Conservation (phyloP, 2,113 vertebrate genomes). For the Pontoporia blainvillei region DNA sequence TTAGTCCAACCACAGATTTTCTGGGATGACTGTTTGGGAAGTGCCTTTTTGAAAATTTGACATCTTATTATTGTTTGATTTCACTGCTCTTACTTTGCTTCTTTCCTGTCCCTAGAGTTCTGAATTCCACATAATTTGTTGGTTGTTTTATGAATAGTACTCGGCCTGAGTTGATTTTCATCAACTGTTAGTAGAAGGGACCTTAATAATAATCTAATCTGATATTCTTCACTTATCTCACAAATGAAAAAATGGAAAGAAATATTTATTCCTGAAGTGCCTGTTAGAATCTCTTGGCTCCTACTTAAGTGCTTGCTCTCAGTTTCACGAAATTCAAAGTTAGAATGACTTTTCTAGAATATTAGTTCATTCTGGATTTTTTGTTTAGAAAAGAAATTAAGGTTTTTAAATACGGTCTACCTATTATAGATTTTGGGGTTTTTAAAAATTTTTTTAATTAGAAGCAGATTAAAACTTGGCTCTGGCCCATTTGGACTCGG, state of each 20-base stretch:
- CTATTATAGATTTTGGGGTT: background rate
- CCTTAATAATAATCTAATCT: conserved; percentile 6
- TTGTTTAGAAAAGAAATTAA: conserved; percentile 39
- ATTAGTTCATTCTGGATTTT: conserved; percentile 13
- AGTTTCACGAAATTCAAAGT: conserved; percentile 6
- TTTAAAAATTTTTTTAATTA: background rate
- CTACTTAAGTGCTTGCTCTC: background rate
- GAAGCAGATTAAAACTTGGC: conserved; percentile 21
- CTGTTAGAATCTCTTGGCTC: background rate
- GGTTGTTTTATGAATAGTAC: conserved; percentile 13
- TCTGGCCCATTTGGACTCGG: background rate
- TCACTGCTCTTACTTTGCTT: background rate
- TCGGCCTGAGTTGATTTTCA: conserved; percentile 19
- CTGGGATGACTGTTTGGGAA: conserved; percentile 18
- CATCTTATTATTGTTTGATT: conserved; percentile 23
- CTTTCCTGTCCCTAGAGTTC: conserved; percentile 10
- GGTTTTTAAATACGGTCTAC: background rate
- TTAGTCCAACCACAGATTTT: background rate
- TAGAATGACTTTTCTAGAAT: background rate
- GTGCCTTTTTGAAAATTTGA: conserved; percentile 15
- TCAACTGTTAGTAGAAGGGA: background rate
- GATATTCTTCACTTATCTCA: conserved; percentile 32
- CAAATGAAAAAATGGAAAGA: conserved; percentile 17
- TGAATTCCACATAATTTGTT: conserved; percentile 13
- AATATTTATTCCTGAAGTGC: background rate